Conservation (phyloP, 1,140 invertebrate species). For the Drosophila bipectinata region DNA sequence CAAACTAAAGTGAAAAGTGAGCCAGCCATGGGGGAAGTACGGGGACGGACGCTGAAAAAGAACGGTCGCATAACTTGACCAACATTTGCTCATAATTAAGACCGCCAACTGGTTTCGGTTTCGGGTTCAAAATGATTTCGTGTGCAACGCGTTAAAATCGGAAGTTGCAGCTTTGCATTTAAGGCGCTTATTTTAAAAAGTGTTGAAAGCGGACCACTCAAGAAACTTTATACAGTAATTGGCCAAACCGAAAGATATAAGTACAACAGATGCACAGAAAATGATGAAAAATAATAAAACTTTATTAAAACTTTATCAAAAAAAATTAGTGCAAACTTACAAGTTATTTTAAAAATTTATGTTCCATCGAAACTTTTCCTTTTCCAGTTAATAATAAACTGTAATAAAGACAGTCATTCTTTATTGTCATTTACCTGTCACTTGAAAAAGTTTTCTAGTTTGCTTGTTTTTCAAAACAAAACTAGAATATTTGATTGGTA, state of each 20-base stretch:
- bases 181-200: slow-evolving; percentile 76
- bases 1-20: slow-evolving; percentile 58
- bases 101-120: slow-evolving; percentile 61
- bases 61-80: slow-evolving; percentile 56
- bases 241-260: not conserved
- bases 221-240: slow-evolving; percentile 25
- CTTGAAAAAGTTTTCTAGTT: slow-evolving; percentile 13
- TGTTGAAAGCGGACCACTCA: slow-evolving; percentile 64
- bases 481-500: slow-evolving; percentile 19
- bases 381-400: not conserved
- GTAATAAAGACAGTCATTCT: slow-evolving; percentile 10
- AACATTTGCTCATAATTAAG: slow-evolving; percentile 75
- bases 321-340: too few species aligned
- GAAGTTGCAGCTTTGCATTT: slow-evolving; percentile 76
- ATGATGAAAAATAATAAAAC: slow-evolving; percentile 23
- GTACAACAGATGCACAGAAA: not conserved
- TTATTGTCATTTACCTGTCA: slow-evolving; percentile 36
- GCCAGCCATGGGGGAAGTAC: slow-evolving; percentile 7
- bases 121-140: slow-evolving; percentile 21
- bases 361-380: not conserved
- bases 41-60: slow-evolving; percentile 13
- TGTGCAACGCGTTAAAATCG: slow-evolving; percentile 70
- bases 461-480: slow-evolving; percentile 20
- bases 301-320: not conserved
- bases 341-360: not conserved